phyloP scores from a whole-genome alignment of 2,888 invertebrate species.

The Folsomia manolachei region DNA sequence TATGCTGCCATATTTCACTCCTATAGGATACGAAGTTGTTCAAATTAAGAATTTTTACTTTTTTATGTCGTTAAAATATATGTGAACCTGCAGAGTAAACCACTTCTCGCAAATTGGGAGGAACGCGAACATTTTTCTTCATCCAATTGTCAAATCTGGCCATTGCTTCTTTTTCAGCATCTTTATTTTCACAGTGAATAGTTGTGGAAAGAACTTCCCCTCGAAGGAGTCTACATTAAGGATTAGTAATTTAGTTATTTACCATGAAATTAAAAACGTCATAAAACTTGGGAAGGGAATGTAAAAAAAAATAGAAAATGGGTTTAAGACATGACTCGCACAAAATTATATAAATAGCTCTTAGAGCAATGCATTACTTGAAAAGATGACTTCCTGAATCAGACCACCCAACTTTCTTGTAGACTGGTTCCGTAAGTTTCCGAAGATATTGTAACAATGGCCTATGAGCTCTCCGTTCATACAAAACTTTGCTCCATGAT shows the following conservation, averaged over 20 bases:
- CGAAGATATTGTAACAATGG: constrained; percentile 64
- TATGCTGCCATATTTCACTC: constrained; percentile 66
- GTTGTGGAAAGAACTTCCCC: constrained; percentile 70
- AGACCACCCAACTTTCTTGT: constrained; percentile 64
- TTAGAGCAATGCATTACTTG: constrained; percentile 56
- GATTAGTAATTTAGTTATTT: background rate
- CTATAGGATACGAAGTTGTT: constrained; percentile 1
- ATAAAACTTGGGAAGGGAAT: background rate
- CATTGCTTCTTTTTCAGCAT: constrained; percentile 68
- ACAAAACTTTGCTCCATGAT: constrained; percentile 69
- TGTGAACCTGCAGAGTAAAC: constrained; percentile 61
- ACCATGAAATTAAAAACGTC: too few relatives aligned
- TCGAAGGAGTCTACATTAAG: constrained; percentile 65
- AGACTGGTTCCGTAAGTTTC: constrained; percentile 61
- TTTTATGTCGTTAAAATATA: constrained; percentile 1
- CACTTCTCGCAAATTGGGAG: constrained; percentile 71
- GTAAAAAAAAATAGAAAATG: constrained; percentile 7
- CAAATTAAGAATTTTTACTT: too few relatives aligned
- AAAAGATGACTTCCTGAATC: constrained; percentile 64
- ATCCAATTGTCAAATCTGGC: constrained; percentile 71
- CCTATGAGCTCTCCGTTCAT: constrained; percentile 68
- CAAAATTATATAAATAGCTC: constrained; percentile 7
- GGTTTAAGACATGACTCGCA: constrained; percentile 11
- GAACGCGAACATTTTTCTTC: constrained; percentile 63
- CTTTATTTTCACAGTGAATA: constrained; percentile 67